phyloP scores from a whole-genome alignment of 2,888 invertebrate genomes.

The Mechanitis messenoides region DNA sequence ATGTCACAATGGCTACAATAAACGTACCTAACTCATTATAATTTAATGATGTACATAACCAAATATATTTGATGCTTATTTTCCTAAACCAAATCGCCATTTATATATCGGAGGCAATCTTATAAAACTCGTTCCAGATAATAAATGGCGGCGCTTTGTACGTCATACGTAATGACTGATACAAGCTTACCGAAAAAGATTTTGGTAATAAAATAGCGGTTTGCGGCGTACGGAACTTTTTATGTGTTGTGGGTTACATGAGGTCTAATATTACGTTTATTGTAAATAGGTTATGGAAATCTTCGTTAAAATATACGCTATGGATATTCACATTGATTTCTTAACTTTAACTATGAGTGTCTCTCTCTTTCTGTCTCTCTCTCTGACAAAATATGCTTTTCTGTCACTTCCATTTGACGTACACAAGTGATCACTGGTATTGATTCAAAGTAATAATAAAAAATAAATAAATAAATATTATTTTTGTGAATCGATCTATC shows the following conservation, averaged over 20 bases:
- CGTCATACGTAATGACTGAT: constrained; percentile 20
- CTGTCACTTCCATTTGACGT: no score
- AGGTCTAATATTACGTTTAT: constrained; percentile 13
- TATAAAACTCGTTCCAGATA: constrained; percentile 7
- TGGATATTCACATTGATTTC: no score
- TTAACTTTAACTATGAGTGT: no score
- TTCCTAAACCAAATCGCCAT: neutral
- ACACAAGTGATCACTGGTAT: no score
- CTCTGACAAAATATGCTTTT: no score
- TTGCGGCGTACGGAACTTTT: constrained; percentile 18
- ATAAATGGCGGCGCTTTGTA: constrained; percentile 19
- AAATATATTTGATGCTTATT: neutral
- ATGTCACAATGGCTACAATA: no score
- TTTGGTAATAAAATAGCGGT: constrained; percentile 21
- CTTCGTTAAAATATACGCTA: neutral
- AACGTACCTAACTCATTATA: neutral
- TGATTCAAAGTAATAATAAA: no score
- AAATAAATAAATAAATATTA: no score
- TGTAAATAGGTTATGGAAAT: constrained; percentile 16
- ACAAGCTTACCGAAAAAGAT: constrained; percentile 18
- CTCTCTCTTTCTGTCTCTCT: no score
- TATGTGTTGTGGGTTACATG: constrained; percentile 19
- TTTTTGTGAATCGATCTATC: no score
- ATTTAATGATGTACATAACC: constrained; percentile 2
- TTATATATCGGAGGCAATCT: constrained; percentile 9